phyloP scores from a whole-genome alignment of 2,113 vertebrate species.

The Eretmochelys imbricata region DNA sequence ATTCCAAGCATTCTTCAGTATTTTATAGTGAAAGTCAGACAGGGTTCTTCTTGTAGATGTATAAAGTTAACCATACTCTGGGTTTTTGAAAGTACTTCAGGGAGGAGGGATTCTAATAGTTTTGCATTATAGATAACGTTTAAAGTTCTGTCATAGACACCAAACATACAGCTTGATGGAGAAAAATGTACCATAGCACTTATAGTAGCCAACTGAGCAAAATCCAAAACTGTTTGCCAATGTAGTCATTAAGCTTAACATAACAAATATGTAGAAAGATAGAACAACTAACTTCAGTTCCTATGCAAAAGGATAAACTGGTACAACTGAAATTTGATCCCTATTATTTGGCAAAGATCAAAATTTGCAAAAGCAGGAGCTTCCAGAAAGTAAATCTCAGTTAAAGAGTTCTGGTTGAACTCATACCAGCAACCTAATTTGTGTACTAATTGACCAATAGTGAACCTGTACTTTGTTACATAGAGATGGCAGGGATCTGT shows the following conservation, averaged over 20 bases:
- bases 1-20: background rate
- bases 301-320: conserved; percentile 14
- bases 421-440: background rate
- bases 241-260: background rate
- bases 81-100: background rate
- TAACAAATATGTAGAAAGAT: conserved; percentile 17
- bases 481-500: background rate
- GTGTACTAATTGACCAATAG: background rate
- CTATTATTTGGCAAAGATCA: conserved; percentile 45
- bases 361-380: conserved; percentile 6
- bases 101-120: background rate
- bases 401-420: background rate
- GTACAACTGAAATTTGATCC: conserved; percentile 33
- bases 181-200: background rate
- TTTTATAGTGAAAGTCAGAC: conserved; percentile 24
- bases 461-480: background rate
- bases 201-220: conserved; percentile 4
- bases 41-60: background rate
- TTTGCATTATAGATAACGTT: background rate
- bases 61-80: background rate
- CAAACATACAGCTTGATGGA: background rate
- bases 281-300: conserved; percentile 41
- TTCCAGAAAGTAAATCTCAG: conserved; percentile 40
- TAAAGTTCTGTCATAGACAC: background rate
- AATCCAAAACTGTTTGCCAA: background rate